Conservation (phyloP, 2,113 vertebrate species). For the Rattus norvegicus region DNA sequence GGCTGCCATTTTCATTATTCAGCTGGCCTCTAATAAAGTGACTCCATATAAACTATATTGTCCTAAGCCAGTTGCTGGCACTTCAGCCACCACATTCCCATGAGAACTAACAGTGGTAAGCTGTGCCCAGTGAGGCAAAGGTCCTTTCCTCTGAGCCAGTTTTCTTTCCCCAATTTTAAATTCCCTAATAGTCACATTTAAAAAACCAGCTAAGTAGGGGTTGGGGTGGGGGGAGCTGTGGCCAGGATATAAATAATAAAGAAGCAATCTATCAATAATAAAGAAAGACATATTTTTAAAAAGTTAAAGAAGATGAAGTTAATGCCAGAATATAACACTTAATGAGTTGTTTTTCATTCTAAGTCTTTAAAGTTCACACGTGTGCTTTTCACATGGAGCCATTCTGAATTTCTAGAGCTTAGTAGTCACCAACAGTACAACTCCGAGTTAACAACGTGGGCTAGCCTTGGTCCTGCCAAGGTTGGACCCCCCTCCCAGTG, state of each 20-base stretch:
- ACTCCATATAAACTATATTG: constrained; percentile 41
- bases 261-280: too few relatives aligned
- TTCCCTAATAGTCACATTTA: not conserved
- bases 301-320: not conserved
- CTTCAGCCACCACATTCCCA: constrained; percentile 54
- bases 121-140: constrained; percentile 69
- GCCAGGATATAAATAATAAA: too few relatives aligned
- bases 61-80: constrained; percentile 55
- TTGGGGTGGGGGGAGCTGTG: too few relatives aligned
- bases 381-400: not conserved
- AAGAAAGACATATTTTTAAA: not conserved
- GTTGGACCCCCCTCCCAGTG: too few relatives aligned
- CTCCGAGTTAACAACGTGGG: not conserved
- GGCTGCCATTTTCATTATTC: constrained; percentile 67
- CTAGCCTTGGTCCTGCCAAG: too few relatives aligned
- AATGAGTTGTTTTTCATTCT: not conserved
- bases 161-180: not conserved
- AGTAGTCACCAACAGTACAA: not conserved
- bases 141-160: constrained; percentile 46
- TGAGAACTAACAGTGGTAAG: constrained; percentile 79
- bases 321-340: constrained; percentile 29
- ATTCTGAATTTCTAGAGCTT: not conserved
- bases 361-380: not conserved
- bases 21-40: constrained; percentile 73
- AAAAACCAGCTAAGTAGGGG: not conserved